These are phyloP conservation scores for Ranitomeya imitator DNA, from an alignment of 2,113 vertebrate species.

Conservation along the genomic window DNA sequence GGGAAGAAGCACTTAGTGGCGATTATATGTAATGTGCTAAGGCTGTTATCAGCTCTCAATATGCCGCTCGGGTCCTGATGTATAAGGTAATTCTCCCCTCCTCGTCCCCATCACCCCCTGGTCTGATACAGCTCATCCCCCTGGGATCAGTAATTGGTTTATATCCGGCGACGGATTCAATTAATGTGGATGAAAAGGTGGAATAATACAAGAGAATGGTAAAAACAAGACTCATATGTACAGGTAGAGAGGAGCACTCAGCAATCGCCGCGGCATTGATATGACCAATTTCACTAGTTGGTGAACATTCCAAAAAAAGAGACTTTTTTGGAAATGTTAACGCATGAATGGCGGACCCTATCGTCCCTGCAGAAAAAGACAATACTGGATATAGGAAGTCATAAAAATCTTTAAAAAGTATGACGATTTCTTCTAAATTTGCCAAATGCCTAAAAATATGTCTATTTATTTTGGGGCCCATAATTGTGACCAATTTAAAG, in stretches of 20 bases:
- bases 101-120: too few relatives aligned
- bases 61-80: not conserved
- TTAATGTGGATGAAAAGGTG: not conserved
- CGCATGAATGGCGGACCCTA: too few relatives aligned
- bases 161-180: too few relatives aligned
- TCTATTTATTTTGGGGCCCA: too few relatives aligned
- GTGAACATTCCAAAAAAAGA: not conserved
- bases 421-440: too few relatives aligned
- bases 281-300: not conserved
- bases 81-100: not conserved
- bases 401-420: too few relatives aligned
- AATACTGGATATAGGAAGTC: too few relatives aligned
- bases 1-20: conserved; percentile 24
- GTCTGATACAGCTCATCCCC: not conserved
- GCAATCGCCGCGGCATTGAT: not conserved
- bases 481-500: too few relatives aligned
- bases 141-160: not conserved
- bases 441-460: too few relatives aligned
- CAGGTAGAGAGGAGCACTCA: not conserved
- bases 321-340: too few relatives aligned
- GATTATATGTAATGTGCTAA: conserved; percentile 40
- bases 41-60: conserved; percentile 27
- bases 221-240: not conserved
- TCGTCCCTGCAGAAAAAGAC: too few relatives aligned
- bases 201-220: not conserved